Evolutionary conservation across 2,888 invertebrate genomes (phyloP).

Genomic region (Pseudococcus longispinus): DNA sequence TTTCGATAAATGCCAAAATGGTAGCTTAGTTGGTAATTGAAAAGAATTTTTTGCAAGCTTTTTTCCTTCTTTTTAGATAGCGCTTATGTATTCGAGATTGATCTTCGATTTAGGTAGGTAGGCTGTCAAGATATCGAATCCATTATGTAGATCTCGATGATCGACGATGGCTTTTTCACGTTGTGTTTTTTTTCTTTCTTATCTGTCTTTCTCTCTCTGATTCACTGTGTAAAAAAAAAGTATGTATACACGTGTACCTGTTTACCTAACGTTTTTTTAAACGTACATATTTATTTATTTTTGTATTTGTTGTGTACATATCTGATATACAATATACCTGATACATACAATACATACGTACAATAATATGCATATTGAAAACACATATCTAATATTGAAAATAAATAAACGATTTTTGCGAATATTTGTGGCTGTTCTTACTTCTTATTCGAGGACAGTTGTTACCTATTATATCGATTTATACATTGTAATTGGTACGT

Average conservation of each 20-base stretch:
- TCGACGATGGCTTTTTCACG: neutral
- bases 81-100: neutral
- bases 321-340: neutral
- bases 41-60: neutral
- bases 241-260: conserved; percentile 27
- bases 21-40: neutral
- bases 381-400: neutral
- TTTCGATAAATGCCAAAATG: neutral
- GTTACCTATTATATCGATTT: neutral
- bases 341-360: neutral
- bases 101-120: neutral
- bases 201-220: neutral
- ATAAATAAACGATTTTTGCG: conserved; percentile 36
- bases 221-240: neutral
- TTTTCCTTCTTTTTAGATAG: neutral
- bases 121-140: neutral
- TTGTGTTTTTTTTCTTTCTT: neutral
- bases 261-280: neutral
- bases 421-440: conserved; percentile 47
- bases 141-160: neutral
- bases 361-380: conserved; percentile 8
- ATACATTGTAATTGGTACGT: neutral
- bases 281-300: neutral
- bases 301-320: conserved; percentile 26
- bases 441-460: conserved; percentile 44